phyloP scores from a whole-genome alignment of 2,888 invertebrate genomes.

The Drosophila trichaetosa region DNA sequence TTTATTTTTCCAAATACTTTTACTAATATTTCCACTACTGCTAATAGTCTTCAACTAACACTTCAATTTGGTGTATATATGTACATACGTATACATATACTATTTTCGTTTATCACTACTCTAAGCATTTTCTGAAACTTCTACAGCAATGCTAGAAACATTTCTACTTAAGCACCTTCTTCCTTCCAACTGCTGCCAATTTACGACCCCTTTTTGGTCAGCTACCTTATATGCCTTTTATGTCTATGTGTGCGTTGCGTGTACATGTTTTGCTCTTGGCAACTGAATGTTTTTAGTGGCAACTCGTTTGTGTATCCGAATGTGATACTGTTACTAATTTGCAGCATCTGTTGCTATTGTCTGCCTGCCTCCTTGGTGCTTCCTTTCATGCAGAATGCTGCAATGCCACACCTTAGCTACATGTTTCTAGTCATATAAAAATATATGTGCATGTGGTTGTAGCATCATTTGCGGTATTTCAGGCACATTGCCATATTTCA shows the following conservation, averaged over 20 bases:
- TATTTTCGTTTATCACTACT: not conserved
- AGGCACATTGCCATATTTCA: conserved; percentile 53
- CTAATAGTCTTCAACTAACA: not conserved
- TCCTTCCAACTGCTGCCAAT: not conserved
- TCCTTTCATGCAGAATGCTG: conserved; percentile 16
- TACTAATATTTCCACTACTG: conserved; percentile 1
- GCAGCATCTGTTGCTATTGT: conserved; percentile 57
- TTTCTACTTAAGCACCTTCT: not conserved
- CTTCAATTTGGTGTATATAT: not conserved
- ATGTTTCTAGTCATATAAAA: not conserved
- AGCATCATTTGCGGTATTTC: conserved; percentile 50
- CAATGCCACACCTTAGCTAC: conserved; percentile 46
- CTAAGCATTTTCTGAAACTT: not conserved
- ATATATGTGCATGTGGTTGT: conserved; percentile 1
- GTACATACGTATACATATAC: not conserved
- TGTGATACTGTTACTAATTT: conserved; percentile 19
- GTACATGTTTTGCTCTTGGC: conserved; percentile 4
- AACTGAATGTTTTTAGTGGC: conserved; percentile 24
- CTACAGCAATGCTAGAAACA: not conserved
- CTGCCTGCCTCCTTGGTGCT: conserved; percentile 7
- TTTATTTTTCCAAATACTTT: not conserved
- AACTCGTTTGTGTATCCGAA: conserved; percentile 1
- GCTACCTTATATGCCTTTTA: not conserved
- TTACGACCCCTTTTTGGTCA: not conserved
- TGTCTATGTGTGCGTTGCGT: not conserved